A percentile compares a stretch with the other conserved stretches of the same genome.
Conservation (phyloP, 1,140 invertebrate species). For the Drosophila melanica region DNA sequence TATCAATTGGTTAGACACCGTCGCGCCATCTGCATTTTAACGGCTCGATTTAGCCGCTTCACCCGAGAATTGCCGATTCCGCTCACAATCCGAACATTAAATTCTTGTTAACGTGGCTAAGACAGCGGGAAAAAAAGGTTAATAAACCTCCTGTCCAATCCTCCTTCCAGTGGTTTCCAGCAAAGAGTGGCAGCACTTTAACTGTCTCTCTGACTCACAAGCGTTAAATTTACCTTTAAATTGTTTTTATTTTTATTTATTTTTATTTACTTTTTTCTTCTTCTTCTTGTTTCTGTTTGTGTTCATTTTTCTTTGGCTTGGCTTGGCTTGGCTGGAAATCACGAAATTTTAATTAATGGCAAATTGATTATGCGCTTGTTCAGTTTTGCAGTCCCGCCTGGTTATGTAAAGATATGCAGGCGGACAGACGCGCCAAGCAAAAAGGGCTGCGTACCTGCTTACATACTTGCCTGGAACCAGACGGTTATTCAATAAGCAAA, state of each 20-base stretch:
- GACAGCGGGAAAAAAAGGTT: slow-evolving; percentile 60
- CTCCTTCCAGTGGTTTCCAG: slow-evolving; percentile 54
- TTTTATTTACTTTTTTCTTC: slow-evolving; percentile 4
- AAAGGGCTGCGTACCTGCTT: slow-evolving; percentile 22
- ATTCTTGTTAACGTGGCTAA: slow-evolving; percentile 80
- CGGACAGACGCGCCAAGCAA: slow-evolving; percentile 1
- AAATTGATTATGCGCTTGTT: slow-evolving; percentile 63
- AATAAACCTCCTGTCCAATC: slow-evolving; percentile 62
- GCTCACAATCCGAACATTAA: slow-evolving; percentile 58
- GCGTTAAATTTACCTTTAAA: slow-evolving; percentile 23
- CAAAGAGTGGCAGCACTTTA: slow-evolving; percentile 28
- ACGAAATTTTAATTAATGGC: slow-evolving; percentile 68
- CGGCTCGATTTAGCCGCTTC: slow-evolving; percentile 31
- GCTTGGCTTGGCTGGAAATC: slow-evolving; percentile 38
- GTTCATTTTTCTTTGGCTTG: slow-evolving; percentile 20
- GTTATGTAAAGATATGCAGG: slow-evolving; percentile 69
- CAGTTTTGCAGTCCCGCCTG: slow-evolving; percentile 56
- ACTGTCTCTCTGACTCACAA: slow-evolving; percentile 52
- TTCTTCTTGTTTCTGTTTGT: slow-evolving; percentile 26
- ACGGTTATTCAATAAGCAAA: slow-evolving; percentile 46
- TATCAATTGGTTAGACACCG: slow-evolving; percentile 50
- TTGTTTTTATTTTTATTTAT: slow-evolving; percentile 16
- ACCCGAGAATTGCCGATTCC: slow-evolving; percentile 41
- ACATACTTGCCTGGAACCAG: slow-evolving; percentile 24
- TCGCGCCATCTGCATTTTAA: slow-evolving; percentile 60